Evolutionary conservation across 2,888 invertebrate genomes (phyloP).

Genomic region (Lobophora halterata): DNA sequence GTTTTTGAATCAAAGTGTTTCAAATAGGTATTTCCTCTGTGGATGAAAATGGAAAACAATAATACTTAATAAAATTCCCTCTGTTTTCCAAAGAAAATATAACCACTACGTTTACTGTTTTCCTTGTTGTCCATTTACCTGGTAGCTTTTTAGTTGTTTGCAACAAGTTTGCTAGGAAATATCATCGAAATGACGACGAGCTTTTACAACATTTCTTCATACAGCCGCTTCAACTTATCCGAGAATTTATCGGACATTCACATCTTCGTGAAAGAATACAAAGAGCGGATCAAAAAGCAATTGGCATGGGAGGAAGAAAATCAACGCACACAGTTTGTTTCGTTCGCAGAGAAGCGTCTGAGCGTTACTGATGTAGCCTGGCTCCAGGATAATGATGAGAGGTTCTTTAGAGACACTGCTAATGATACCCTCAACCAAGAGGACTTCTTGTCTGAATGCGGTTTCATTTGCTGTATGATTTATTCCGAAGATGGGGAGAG

Average conservation of each 20-base stretch:
- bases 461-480: slow-evolving; percentile 55
- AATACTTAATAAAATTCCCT: no score
- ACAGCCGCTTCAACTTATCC: slow-evolving; percentile 52
- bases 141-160: no score
- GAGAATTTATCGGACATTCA: slow-evolving; percentile 50
- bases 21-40: no score
- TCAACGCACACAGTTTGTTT: slow-evolving; percentile 39
- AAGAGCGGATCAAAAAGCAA: slow-evolving; percentile 47
- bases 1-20: no score
- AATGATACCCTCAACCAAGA: slow-evolving; percentile 44
- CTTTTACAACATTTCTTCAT: slow-evolving; percentile 40
- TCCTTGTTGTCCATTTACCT: no score
- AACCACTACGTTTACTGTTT: no score
- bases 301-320: slow-evolving; percentile 40
- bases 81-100: no score
- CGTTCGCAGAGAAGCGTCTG: slow-evolving; percentile 50
- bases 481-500: slow-evolving; percentile 65
- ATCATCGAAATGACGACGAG: slow-evolving; percentile 36
- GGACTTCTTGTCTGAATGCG: slow-evolving; percentile 52
- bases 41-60: no score
- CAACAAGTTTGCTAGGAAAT: no score
- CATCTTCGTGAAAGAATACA: slow-evolving; percentile 53
- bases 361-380: slow-evolving; percentile 41
- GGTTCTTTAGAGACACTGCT: slow-evolving; percentile 53
- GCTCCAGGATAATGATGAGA: slow-evolving; percentile 54